Evolutionary conservation across 2,888 invertebrate genomes (phyloP), one percentile per base, ranked within the genome.

Genomic region (Chironomus tentans): DNA sequence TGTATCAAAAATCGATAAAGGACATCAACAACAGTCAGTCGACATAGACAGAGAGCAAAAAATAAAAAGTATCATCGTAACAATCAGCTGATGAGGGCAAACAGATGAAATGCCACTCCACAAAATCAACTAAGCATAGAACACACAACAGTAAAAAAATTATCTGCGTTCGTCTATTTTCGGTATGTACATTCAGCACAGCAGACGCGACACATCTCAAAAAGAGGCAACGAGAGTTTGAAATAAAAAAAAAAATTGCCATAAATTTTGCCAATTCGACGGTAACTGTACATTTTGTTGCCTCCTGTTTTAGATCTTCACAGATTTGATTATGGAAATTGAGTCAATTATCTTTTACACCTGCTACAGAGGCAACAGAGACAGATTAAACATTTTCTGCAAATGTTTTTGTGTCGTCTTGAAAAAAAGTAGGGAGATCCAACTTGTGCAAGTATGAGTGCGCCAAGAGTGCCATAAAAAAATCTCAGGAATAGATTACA

Each of bases 261-360:
- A 61, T 72, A 72, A 72, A 72, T 72, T 62, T 72, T 72, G 62
- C 56, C 38, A 38, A 62, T 71, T 72, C 72, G 24, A 46, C 48
- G 70, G 70, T 38, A 38, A 10, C 38, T 38, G 38, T 10, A 38
- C 10, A 38, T 38, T 38, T 56, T 18, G 15, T 15, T 18, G 46
- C 61, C 28, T n/a, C 18, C 7, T 15, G 56, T 56, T 72, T 70
- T 70, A 72, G 72, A 72, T 72, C 61, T 62, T 62, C 18, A 3
- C 5, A 50, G 61, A 72, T 72, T 72, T 72, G 65, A 68, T 74
- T 74, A 74, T 74, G 74, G 74, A 74, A 74, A 74, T 74, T 47
- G 50, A 74, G 74, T 74, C 74, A 74, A 74, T 74, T 74, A 74
- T 74, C 68, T 74, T 74, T 74, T 74, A 74, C 74, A 74, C 74